These are phyloP conservation scores for Heliconius charithonia DNA, from an alignment of 2,888 invertebrate genomes.

Conservation along the genomic window DNA sequence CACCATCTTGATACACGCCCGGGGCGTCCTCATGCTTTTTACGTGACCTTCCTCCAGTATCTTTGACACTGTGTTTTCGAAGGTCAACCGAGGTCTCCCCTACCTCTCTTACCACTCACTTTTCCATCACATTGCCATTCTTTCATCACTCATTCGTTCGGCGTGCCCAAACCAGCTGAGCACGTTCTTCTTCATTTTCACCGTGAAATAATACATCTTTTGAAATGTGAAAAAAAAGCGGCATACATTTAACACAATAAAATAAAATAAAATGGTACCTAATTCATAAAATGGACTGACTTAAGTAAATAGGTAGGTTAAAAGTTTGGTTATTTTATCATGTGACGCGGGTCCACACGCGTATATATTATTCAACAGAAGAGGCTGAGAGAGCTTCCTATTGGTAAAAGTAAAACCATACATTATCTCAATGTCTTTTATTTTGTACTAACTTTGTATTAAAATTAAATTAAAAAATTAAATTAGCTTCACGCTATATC, in stretches of 20 bases:
- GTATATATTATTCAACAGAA: conserved; percentile 31
- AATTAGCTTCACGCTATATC: no score
- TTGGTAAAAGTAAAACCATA: conserved; percentile 9
- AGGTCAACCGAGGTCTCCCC: no score
- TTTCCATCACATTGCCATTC: no score
- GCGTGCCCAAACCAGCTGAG: no score
- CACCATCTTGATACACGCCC: no score
- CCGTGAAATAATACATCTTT: neutral
- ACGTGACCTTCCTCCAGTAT: no score
- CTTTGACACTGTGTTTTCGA: no score
- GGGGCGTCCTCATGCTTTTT: no score
- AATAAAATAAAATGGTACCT: conserved; percentile 21
- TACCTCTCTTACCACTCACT: no score
- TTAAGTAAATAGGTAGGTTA: conserved; percentile 38
- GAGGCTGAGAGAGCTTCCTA: conserved; percentile 11
- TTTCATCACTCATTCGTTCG: no score
- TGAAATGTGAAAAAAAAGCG: neutral
- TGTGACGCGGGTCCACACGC: conserved; percentile 31
- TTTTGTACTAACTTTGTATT: neutral
- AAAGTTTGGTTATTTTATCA: conserved; percentile 31
- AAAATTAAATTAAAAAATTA: no score
- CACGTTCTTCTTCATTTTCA: no score
- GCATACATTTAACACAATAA: neutral
- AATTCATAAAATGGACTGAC: conserved; percentile 22
- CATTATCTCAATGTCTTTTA: neutral